A percentile compares a stretch with the other conserved stretches of the same genome.
These are phyloP conservation scores for Habrosyne pyritoides DNA, from an alignment of 2,888 invertebrate species.

Conservation along the genomic window DNA sequence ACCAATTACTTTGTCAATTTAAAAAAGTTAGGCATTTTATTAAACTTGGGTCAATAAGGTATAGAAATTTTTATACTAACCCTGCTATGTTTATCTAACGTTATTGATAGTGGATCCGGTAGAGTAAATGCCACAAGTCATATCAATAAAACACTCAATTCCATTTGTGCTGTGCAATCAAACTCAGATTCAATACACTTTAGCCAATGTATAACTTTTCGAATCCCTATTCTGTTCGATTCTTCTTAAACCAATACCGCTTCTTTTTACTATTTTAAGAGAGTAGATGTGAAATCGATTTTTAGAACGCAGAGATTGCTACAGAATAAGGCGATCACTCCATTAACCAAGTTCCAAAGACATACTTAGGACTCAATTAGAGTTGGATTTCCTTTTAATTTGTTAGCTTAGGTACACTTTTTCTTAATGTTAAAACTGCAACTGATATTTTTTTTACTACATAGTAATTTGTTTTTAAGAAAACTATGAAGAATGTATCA, in stretches of 20 bases:
- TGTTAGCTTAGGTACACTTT: not conserved
- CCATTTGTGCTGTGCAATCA: conserved; percentile 23
- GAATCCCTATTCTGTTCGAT: not conserved
- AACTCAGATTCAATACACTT: conserved; percentile 18
- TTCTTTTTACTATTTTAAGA: not conserved
- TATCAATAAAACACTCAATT: conserved; percentile 28
- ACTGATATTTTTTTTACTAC: not conserved
- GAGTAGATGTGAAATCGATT: not conserved
- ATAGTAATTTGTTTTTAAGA: no score
- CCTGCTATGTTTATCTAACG: not conserved
- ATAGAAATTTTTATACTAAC: not conserved
- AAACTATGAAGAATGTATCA: no score
- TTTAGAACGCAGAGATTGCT: not conserved
- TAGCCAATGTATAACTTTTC: conserved; percentile 11
- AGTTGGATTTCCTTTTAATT: conserved; percentile 3
- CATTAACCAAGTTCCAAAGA: not conserved
- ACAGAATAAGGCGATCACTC: conserved; percentile 3
- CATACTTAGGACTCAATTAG: not conserved
- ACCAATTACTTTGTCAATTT: no score
- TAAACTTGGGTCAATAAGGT: no score
- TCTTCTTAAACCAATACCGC: not conserved
- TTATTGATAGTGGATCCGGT: conserved; percentile 5
- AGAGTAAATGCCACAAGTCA: conserved; percentile 18
- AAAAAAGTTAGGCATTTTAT: no score
- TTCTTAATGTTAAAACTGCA: no score